These are phyloP conservation scores for Cassiopea andromeda DNA, from an alignment of 30 jellyfish, hydroid and myxozoan genomes.

Conservation along the genomic window DNA sequence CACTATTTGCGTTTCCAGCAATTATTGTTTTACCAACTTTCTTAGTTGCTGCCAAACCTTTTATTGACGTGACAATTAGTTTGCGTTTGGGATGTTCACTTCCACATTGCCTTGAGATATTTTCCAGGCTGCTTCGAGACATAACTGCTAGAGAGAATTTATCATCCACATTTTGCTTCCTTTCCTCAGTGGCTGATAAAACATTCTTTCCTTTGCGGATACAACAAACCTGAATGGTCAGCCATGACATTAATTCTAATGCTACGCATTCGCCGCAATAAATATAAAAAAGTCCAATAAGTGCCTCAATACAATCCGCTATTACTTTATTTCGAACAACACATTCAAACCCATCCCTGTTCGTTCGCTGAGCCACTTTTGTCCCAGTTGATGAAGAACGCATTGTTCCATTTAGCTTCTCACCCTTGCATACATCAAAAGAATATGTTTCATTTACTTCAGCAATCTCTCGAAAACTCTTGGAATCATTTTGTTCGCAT, in stretches of 20 bases:
- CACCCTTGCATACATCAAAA: not conserved
- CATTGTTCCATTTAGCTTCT: not conserved
- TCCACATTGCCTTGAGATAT: too few species aligned
- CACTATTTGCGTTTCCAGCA: not conserved
- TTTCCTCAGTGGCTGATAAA: not conserved
- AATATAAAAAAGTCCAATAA: slow-evolving; percentile 42
- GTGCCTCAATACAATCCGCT: slow-evolving; percentile 67
- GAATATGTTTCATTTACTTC: not conserved
- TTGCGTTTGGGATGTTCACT: too few species aligned
- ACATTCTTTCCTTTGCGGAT: not conserved
- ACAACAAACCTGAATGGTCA: slow-evolving; percentile 38
- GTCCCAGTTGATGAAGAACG: not conserved
- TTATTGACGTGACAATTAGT: too few species aligned
- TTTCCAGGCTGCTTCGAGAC: too few species aligned
- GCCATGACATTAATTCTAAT: slow-evolving; percentile 42
- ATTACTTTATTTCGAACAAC: slow-evolving; percentile 37
- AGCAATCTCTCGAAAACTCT: not conserved
- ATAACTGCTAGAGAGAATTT: too few species aligned
- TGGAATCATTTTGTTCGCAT: not conserved
- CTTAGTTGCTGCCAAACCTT: too few species aligned
- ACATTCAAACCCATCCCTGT: not conserved
- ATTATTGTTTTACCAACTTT: not conserved
- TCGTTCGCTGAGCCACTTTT: not conserved
- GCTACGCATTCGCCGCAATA: slow-evolving; percentile 31
- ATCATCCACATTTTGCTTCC: too few species aligned